These are phyloP conservation scores for Macropis europaea DNA, from an alignment of 2,888 invertebrate genomes.

Conservation along the genomic window DNA sequence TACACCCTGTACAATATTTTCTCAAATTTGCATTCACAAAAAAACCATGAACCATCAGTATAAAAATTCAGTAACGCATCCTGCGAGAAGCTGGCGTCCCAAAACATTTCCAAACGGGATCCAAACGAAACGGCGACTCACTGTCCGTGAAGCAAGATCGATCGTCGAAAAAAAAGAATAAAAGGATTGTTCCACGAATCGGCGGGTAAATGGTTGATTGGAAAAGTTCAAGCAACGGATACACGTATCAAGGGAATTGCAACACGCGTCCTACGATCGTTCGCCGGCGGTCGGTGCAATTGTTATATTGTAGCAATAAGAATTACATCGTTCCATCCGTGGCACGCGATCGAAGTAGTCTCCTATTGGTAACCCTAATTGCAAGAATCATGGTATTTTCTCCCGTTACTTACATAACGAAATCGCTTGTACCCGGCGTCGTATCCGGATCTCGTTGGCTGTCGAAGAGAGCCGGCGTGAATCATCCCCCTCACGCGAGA, in stretches of 20 bases:
- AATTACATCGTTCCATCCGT: constrained; percentile 60
- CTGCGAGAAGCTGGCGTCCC: too few relatives aligned
- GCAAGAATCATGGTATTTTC: constrained; percentile 61
- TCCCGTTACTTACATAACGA: constrained; percentile 57
- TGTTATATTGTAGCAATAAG: constrained; percentile 63
- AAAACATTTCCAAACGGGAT: too few relatives aligned
- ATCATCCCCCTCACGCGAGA: constrained; percentile 48
- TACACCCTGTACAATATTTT: too few relatives aligned
- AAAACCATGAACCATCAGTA: too few relatives aligned
- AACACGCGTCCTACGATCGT: constrained; percentile 60
- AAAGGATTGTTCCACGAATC: constrained; percentile 30
- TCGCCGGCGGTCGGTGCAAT: constrained; percentile 54
- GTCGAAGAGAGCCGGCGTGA: constrained; percentile 34
- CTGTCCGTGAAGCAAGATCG: background rate
- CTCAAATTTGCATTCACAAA: too few relatives aligned
- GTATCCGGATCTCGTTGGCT: constrained; percentile 43
- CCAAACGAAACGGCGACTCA: background rate
- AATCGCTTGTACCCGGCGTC: constrained; percentile 45
- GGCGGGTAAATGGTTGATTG: constrained; percentile 24
- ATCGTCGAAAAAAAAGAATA: constrained; percentile 23
- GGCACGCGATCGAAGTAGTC: constrained; percentile 68
- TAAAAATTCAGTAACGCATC: too few relatives aligned
- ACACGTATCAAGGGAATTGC: constrained; percentile 57
- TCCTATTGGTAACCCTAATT: constrained; percentile 64
- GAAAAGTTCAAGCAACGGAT: constrained; percentile 51